Evolutionary conservation across 2,888 invertebrate genomes (phyloP), one percentile per base, ranked within the genome.

Genomic region (Mamestra brassicae): DNA sequence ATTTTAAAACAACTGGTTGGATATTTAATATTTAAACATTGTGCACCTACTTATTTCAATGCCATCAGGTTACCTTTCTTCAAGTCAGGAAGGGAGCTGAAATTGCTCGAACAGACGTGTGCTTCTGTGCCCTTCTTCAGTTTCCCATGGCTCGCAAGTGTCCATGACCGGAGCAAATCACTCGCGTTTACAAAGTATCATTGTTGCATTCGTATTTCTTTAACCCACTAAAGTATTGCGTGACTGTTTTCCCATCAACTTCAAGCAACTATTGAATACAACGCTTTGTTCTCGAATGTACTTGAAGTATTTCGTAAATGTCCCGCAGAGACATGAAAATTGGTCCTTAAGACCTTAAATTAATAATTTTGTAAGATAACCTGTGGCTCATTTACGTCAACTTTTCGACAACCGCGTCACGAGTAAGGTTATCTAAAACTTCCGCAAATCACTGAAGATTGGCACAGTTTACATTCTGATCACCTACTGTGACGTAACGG

Each of bases 141-240:
- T 76, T 85, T 78, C 79, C 65, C 82, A 80, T 85, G 74, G 77
- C 58, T 72, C 26, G 57, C 68, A 45, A 76, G 64, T 85, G 89
- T 84, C 88, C 88, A 88, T 85, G 87, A 88, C 87, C 88, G 81
- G 68, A 86, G 76, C 85, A 79, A 88, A 90, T 89, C 81, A 79
- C 80, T 85, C 80, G 76, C 85, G 78, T 83, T 80, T 82, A 86
- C 81, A 62, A 79, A 84, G 66, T 71, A 78, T 77, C 81, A 87
- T 86, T 80, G 82, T 84, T 84, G 82, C 76, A 85, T 78, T 76
- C 74, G 76, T 81, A 82, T 85, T 87, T 85, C 84, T 89, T 86
- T 89, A 90, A 86, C 88, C 89, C 77, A 90, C 88, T 89, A 78
- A 55, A 82, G 63, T 77, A 80, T 86, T 85, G 85, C 87, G 79